Evolutionary conservation across 1,140 invertebrate species (phyloP), one percentile per base, ranked within the genome.

Genomic region (Cydia strobilella): DNA sequence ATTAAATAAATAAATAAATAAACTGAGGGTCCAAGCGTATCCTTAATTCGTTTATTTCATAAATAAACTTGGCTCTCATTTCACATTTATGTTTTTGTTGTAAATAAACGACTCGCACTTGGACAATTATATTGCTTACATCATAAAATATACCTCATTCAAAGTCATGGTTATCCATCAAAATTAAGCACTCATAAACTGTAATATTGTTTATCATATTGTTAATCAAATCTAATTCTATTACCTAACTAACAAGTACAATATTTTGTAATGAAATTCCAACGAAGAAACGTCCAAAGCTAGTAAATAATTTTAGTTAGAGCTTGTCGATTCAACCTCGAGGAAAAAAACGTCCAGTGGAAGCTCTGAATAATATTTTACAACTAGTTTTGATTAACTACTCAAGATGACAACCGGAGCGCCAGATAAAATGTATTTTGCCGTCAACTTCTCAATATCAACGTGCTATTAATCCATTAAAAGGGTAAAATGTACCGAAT

Each of bases 331-430:
- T 59, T 20, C 51, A 59, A 23, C 51, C 18, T 20, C 51, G 31
- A 18, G 12, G 3, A 18, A 51, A 51, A 48, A 51, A 51, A 51
- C n/a, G 51, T 59, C 51, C 51, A 51, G 48, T 51, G 13, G 9
- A 18, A 20, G 31, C 27, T 35, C 15, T 69, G 27, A 69, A 69
- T 69, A 35, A 35, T 69, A 35, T 69, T 69, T 69, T 69, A 35
- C 65, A 69, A 35, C 65, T 69, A 31, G 31, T 35, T 69, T 69
- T 69, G 65, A 69, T 69, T 69, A n/a, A n/a, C n/a, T n/a, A 69
- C 65, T 69, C 27, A n/a, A 39, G 65, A 69, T 35, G 65, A 69
- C 65, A 69, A 69, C 12, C 15, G 65, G 13, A 69, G 5, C 3
- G 51, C 18, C 13, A 39, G 65, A 69, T 39, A 69, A 69, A 69